Conservation (phyloP, 1,140 invertebrate genomes). For the Gonioctena quinquepunctata region DNA sequence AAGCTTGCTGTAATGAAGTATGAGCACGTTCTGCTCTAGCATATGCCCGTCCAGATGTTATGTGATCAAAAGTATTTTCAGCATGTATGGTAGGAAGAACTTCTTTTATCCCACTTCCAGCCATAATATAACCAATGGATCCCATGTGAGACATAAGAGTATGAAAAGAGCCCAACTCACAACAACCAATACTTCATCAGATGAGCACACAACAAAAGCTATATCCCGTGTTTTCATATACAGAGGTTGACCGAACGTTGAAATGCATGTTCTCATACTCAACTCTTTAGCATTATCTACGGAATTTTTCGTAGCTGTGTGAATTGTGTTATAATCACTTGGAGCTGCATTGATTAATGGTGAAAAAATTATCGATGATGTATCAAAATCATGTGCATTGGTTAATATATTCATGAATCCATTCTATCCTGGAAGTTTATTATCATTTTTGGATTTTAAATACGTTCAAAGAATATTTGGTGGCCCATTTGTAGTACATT, state of each 20-base stretch:
- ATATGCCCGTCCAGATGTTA: constrained; percentile 34
- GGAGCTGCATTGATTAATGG: not conserved
- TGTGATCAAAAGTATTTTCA: constrained; percentile 31
- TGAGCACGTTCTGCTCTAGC: constrained; percentile 39
- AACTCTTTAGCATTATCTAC: constrained; percentile 18
- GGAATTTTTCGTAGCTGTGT: constrained; percentile 13
- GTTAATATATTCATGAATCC: constrained; percentile 30
- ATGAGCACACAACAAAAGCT: constrained; percentile 9
- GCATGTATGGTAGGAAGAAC: constrained; percentile 33
- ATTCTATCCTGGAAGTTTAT: constrained; percentile 22
- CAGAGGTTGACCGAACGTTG: constrained; percentile 24
- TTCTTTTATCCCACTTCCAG: constrained; percentile 39
- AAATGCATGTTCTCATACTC: constrained; percentile 25
- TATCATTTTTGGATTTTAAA: constrained; percentile 22
- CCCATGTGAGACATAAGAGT: constrained; percentile 35
- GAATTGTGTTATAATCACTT: not conserved
- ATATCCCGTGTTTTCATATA: constrained; percentile 1
- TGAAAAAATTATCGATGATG: constrained; percentile 6
- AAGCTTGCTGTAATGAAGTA: constrained; percentile 26
- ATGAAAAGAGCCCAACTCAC: constrained; percentile 31
- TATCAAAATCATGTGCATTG: constrained; percentile 28
- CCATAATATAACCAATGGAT: no score
- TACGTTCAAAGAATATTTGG: no score
- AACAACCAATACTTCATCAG: constrained; percentile 18
- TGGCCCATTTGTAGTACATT: no score